Evolutionary conservation across 1,140 invertebrate species (phyloP).

Genomic region (Drosophila pseudoananassae): DNA sequence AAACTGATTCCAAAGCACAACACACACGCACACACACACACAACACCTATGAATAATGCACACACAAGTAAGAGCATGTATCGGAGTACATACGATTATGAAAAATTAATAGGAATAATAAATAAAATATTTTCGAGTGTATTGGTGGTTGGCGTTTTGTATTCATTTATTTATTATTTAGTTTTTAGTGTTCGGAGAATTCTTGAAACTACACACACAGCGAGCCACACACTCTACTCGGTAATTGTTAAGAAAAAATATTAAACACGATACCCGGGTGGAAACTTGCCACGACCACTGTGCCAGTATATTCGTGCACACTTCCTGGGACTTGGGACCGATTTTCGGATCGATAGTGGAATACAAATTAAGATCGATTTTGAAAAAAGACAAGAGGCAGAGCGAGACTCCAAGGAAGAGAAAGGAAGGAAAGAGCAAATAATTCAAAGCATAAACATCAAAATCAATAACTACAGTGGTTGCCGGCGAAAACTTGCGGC

Average conservation of each 20-base stretch:
- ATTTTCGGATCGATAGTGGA: conserved; percentile 11
- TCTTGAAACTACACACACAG: conserved; percentile 42
- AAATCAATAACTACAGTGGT: conserved; percentile 36
- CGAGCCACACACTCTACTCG: conserved; percentile 8
- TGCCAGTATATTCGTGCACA: not conserved
- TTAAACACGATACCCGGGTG: not conserved
- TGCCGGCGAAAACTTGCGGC: not conserved
- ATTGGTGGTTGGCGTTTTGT: conserved; percentile 18
- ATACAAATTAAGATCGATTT: conserved; percentile 43
- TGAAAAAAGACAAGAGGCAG: too few species aligned
- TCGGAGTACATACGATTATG: conserved; percentile 12
- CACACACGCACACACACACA: conserved; percentile 16
- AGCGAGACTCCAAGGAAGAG: too few species aligned
- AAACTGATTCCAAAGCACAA: conserved; percentile 56
- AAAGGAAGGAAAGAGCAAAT: not conserved
- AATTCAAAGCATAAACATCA: conserved; percentile 15
- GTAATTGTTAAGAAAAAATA: not conserved
- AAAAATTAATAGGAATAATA: conserved; percentile 54
- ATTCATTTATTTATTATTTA: conserved; percentile 7
- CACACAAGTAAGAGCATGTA: conserved; percentile 16
- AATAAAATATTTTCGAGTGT: conserved; percentile 16
- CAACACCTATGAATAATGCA: conserved; percentile 11
- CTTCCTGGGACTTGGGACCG: not conserved
- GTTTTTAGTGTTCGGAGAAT: conserved; percentile 38
- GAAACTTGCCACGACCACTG: not conserved